Evolutionary conservation across 2,797 vertebrate species (phyloP).

Genomic region (Protosalanx chinensis): DNA sequence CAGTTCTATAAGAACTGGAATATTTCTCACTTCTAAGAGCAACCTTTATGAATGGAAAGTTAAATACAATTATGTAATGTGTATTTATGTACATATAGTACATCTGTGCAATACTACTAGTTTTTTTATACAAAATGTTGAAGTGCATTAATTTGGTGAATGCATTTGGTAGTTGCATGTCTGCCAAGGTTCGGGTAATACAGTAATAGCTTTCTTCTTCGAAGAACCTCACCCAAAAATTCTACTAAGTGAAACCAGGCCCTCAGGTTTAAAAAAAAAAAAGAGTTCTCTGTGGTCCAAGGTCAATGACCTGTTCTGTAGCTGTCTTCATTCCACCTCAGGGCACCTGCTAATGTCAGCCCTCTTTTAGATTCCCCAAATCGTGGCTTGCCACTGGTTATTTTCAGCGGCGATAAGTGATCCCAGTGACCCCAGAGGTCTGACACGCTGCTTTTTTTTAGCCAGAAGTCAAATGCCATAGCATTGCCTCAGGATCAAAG

Average conservation of each 20-base stretch:
- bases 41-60: too few relatives aligned
- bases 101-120: too few relatives aligned
- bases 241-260: conserved; percentile 69
- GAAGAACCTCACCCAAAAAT: conserved; percentile 13
- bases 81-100: too few relatives aligned
- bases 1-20: background rate
- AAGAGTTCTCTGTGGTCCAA: conserved; percentile 74
- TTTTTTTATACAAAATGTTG: too few relatives aligned
- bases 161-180: background rate
- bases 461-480: conserved; percentile 79
- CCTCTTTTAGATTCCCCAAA: conserved; percentile 70
- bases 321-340: conserved; percentile 75
- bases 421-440: conserved; percentile 76
- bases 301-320: conserved; percentile 78
- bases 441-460: conserved; percentile 70
- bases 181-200: background rate
- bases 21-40: background rate
- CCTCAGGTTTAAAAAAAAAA: conserved; percentile 63
- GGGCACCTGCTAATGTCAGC: conserved; percentile 78
- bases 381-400: conserved; percentile 75
- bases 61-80: background rate
- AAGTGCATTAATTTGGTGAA: background rate
- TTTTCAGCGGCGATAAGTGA: conserved; percentile 79
- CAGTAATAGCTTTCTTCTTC: background rate
- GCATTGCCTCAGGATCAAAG: conserved; percentile 77